phyloP scores from a whole-genome alignment of 2,113 vertebrate genomes.

The Ramphastos sulfuratus region DNA sequence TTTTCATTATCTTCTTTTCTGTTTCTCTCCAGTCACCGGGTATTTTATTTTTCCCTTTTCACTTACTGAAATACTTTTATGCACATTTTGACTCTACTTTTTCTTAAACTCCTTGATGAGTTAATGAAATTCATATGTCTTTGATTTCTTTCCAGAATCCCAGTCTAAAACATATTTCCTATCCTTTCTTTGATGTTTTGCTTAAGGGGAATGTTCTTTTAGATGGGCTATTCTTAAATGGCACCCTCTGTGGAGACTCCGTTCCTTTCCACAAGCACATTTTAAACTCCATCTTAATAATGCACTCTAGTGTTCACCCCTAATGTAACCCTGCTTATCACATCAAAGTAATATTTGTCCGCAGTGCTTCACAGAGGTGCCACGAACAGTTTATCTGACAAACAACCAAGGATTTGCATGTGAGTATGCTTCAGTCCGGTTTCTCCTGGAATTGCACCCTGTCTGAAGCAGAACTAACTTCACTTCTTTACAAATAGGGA shows the following conservation, averaged over 20 bases:
- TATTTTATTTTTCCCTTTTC: slow-evolving; percentile 3
- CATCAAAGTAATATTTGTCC: background rate
- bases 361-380: background rate
- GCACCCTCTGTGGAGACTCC: slow-evolving; percentile 6
- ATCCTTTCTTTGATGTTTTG: slow-evolving; percentile 56
- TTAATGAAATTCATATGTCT: slow-evolving; percentile 45
- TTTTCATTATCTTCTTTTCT: background rate
- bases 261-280: background rate
- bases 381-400: background rate
- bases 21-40: background rate
- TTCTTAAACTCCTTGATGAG: slow-evolving; percentile 2
- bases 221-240: slow-evolving; percentile 52
- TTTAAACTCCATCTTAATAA: slow-evolving; percentile 16
- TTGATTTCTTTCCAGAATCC: slow-evolving; percentile 55
- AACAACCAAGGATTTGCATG: background rate
- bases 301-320: background rate
- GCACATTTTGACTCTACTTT: background rate
- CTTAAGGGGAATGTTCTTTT: slow-evolving; percentile 48
- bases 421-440: background rate
- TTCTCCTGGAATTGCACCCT: background rate
- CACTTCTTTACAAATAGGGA: background rate
- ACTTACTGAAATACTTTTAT: background rate
- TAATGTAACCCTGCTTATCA: slow-evolving; percentile 15
- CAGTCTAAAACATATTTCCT: slow-evolving; percentile 17
- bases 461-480: background rate